Evolutionary conservation across 2,888 invertebrate genomes (phyloP), one percentile per base, ranked within the genome.

Genomic region (Tetragonula carbonaria): DNA sequence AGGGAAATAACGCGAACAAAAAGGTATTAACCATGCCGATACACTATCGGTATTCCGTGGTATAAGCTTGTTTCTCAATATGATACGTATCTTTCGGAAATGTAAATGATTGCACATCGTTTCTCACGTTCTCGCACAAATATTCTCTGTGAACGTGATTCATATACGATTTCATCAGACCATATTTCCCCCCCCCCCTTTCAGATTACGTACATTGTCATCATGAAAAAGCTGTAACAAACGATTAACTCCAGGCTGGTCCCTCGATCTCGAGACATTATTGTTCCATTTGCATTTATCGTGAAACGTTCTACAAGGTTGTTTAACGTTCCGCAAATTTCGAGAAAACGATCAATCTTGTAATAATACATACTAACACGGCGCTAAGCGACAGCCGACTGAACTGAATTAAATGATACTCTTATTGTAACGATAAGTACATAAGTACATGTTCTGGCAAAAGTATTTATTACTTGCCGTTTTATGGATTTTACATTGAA

Each of bases 151-250:
- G 33, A 70, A 23, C 45, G 59, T 53, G 67, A n/a, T 70, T 74
- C 57, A 16, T 59, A 21, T 66, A 2, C 45, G 16, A 50, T 76
- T 73, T 62, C 55, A 28, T 55, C 53, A 65, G 28, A 50, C 55
- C n/a, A 33, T 63, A 45, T 72, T 55, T 62, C 51, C 63, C 55
- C 55, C 57, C 55, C 55, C 57, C 38, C 63, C 59, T 68, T 33
- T 82, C 66, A 53, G 59, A 53, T 50, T 18, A 18, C 72, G 74
- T 68, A 70, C 51, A 45, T 62, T 75, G 88, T 91, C 53, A 16
- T 13, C 38, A 45, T 0, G 38, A 45, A 45, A 6, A n/a, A 23
- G 6, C 5, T 38, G 63, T 55, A 65, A 45, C 45, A 11, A 45
- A 45, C 45, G 45, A 45, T 45, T 45, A 45, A 59, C 45, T 73